Evolutionary conservation across 1,140 invertebrate genomes (phyloP).

Genomic region (Cepaea nemoralis): DNA sequence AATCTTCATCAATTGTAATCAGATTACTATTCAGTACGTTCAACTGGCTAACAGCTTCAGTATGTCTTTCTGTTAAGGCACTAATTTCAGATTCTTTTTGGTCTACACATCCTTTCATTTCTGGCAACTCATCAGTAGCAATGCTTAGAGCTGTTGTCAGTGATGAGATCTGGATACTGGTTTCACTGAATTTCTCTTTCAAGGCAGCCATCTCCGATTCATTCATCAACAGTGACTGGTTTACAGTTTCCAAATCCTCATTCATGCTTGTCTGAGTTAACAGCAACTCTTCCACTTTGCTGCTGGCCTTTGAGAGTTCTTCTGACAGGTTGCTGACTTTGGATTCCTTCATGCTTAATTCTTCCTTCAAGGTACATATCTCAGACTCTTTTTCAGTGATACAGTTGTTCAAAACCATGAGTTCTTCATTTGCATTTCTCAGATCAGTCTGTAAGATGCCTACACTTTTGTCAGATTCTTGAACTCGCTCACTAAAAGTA

Average conservation of each 20-base stretch:
- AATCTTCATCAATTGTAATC: neutral
- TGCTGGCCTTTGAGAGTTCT: neutral
- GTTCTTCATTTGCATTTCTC: neutral
- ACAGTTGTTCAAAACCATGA: neutral
- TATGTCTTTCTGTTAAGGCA: neutral
- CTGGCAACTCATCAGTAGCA: neutral
- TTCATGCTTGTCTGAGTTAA: neutral
- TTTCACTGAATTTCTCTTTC: neutral
- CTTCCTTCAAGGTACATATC: neutral
- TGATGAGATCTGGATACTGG: neutral
- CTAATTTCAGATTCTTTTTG: conserved; percentile 1
- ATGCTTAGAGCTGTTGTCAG: neutral
- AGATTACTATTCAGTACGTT: neutral
- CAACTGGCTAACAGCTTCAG: neutral
- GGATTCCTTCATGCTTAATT: neutral
- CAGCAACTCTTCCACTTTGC: neutral
- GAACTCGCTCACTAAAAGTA: neutral
- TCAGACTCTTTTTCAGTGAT: neutral
- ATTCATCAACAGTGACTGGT: neutral
- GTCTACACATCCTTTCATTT: neutral
- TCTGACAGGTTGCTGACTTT: neutral
- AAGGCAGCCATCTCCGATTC: neutral
- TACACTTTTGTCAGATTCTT: neutral
- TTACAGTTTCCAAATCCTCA: neutral
- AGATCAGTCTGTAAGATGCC: too few species aligned